Base-by-base conservation (phyloP, 1,140 invertebrate genomes). In the Leptestheria dahalacensis region DNA sequence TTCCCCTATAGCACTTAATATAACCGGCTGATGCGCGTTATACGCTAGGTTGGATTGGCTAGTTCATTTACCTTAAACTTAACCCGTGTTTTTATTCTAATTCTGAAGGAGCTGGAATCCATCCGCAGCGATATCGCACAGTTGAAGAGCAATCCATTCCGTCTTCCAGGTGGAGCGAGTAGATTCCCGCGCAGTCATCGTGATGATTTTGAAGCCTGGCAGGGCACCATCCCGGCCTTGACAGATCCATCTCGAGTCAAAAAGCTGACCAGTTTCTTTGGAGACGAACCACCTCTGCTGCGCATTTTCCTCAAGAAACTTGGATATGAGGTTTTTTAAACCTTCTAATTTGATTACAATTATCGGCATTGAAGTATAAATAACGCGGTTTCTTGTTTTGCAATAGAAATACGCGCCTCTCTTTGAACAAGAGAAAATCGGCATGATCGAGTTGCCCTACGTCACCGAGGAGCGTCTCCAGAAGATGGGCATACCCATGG, bases 361-460 rank as follows among this genome's bases (percentile, higher is more conserved):
- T 52, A n/a, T 20, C 23, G 11, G 4, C 6, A 28, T 15, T 1
- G n/a, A n/a, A 3, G 4, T 20, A 18, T 2, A 21, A 18, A 15
- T 53, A 15, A 53, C 20, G n/a, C 24, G 20, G 26, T 4, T 21
- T 20, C 21, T 62, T 18, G 59, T 63, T 49, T 64, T 60, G 49
- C 3, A 3, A 12, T 73, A 94, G 89, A 92, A 91, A 85, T 95
- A 92, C 69, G 86, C 86, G 6, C 74, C 73, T 0, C 77, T 85
- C 28, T 86, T 95, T 65, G 88, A 93, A 67, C 83, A 84, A 60
- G 90, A 94, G 71, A 84, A 86, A 65, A 87, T 94, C 24, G 90
- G 90, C 11, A 87, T 94, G 73, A 84, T 91, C 26, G 91, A 95
- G 72, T 74, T 95, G 50, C 90, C 90, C 2, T 94, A 92, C 73